Base-by-base conservation (phyloP, 64 coral and sea anemone genomes). In the Hydrozoanthus tunicans region DNA sequence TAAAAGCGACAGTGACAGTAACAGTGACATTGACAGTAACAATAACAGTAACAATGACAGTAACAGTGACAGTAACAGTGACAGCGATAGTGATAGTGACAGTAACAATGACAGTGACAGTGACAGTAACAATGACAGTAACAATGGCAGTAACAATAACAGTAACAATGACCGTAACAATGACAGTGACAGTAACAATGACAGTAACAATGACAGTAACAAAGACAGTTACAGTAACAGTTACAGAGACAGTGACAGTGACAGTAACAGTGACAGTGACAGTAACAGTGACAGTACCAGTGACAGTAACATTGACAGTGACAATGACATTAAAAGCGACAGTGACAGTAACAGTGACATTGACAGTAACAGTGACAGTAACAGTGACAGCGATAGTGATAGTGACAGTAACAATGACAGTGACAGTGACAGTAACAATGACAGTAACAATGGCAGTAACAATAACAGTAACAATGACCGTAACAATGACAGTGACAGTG, bases 1-100 rank as follows among this genome's bases (percentile, higher is more conserved):
- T 20, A 20, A 20, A 20, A 20, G 20, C 20, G 20, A 20, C 20
- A 20, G 20, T 20, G 20, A 20, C 20, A 20, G 20, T 20, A 20
- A 20, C 20, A 20, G 20, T 20, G 20, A 20, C 20, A 20, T 20
- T 20, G 20, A 20, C 20, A 20, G 20, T 20, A 20, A 20, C 20
- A 20, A 0, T 75, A n/a, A n/a, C n/a, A n/a, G n/a, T n/a, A n/a
- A n/a, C n/a, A n/a, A n/a, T n/a, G n/a, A n/a, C n/a, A n/a, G n/a
- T n/a, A n/a, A n/a, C n/a, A n/a, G n/a, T n/a, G 15, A 75, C 72
- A 75, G 72, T 75, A n/a, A 75, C 72, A 75, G 72, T 75, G 72
- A 75, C 15, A 75, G 72, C 20, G 15, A 68, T n/a, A 68, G 65
- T 68, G 65, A 68, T 68, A 69, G 66, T 69, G 66, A 69, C 20